phyloP scores from a whole-genome alignment of 92 coral and sea anemone species.

The Phenganax stokvisi region DNA sequence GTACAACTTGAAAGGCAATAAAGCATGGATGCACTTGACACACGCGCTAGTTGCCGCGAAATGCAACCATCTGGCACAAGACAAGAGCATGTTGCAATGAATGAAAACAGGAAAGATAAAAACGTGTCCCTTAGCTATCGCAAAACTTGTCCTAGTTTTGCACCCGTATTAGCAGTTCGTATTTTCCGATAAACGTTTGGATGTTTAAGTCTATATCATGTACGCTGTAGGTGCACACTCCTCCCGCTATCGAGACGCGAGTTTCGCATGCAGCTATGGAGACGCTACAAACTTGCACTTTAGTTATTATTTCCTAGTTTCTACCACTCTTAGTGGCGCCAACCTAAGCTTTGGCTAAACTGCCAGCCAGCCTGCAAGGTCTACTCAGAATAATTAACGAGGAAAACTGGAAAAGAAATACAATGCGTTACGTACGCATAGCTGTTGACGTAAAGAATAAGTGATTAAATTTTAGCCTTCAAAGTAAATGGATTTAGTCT shows the following conservation, averaged over 20 bases:
- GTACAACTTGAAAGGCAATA: slow-evolving; percentile 1
- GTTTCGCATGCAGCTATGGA: not conserved
- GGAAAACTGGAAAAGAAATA: not conserved
- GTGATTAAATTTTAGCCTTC: not conserved
- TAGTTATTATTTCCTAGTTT: not conserved
- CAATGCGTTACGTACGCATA: not conserved
- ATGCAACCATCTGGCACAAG: slow-evolving; percentile 10
- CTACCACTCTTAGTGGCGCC: not conserved
- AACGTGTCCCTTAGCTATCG: not conserved
- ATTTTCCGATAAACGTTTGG: slow-evolving; percentile 41
- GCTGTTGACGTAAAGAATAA: slow-evolving; percentile 3
- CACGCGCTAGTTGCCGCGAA: not conserved
- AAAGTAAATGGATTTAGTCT: not conserved
- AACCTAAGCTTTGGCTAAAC: not conserved
- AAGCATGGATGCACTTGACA: slow-evolving; percentile 1
- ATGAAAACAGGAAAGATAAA: not conserved
- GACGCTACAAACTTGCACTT: not conserved
- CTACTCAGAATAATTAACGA: not conserved
- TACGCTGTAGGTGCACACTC: not conserved
- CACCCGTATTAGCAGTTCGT: not conserved
- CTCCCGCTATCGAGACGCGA: slow-evolving; percentile 24
- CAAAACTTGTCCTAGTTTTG: not conserved
- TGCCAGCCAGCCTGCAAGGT: not conserved
- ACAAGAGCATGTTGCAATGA: not conserved
- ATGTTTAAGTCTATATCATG: slow-evolving; percentile 25